Conservation (phyloP, 1,140 invertebrate genomes). For the Onthophagus taurus region DNA sequence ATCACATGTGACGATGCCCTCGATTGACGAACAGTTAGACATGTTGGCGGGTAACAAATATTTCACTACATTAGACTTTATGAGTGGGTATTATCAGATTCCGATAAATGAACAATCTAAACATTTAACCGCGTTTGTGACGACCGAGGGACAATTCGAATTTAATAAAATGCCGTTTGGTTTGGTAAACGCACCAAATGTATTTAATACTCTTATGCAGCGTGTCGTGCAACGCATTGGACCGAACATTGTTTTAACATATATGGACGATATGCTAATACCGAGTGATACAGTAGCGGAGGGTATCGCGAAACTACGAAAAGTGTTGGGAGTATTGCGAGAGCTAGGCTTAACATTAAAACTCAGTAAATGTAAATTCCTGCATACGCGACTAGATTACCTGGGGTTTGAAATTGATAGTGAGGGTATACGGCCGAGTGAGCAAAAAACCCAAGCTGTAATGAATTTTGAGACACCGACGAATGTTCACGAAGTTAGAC, state of each 20-base stretch:
- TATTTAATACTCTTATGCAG: conserved; percentile 28
- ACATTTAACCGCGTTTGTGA: conserved; percentile 17
- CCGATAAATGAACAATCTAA: conserved; percentile 5
- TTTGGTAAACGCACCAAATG: conserved; percentile 25
- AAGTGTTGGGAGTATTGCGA: conserved; percentile 24
- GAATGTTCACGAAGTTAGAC: conserved; percentile 24
- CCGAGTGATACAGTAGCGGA: conserved; percentile 24
- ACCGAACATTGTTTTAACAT: conserved; percentile 20
- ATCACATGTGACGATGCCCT: conserved; percentile 31
- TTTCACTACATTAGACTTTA: conserved; percentile 22
- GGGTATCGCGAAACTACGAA: conserved; percentile 26
- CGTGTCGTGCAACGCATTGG: conserved; percentile 18
- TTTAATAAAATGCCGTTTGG: conserved; percentile 31
- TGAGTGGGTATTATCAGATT: conserved; percentile 15
- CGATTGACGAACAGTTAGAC: conserved; percentile 26
- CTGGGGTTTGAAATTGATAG: background rate
- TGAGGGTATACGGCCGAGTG: conserved; percentile 7
- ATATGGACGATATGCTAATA: conserved; percentile 30
- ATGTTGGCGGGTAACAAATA: conserved; percentile 19
- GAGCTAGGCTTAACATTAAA: conserved; percentile 25
- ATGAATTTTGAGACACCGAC: conserved; percentile 15
- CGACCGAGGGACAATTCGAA: conserved; percentile 29
- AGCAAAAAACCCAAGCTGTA: conserved; percentile 3
- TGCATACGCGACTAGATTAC: conserved; percentile 17
- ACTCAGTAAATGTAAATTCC: conserved; percentile 25